Evolutionary conservation across 2,888 invertebrate genomes (phyloP).

Genomic region (Drosophila emarginata): DNA sequence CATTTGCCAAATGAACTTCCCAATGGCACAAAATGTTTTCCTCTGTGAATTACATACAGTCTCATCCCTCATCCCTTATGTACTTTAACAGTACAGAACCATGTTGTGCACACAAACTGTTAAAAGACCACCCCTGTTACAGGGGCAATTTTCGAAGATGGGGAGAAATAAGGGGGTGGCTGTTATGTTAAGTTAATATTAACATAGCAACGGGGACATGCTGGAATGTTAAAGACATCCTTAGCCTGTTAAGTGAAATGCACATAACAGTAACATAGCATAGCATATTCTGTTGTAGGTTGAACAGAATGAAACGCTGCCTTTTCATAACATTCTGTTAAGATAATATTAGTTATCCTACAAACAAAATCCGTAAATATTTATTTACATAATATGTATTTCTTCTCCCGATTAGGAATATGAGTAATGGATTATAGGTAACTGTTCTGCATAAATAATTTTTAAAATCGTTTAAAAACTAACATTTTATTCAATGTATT

Average conservation of each 20-base stretch:
- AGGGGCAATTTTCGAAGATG: constrained; percentile 61
- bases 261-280: not conserved
- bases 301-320: not conserved
- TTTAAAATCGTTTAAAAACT: too few relatives aligned
- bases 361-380: not conserved
- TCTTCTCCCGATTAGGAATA: not conserved
- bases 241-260: not conserved
- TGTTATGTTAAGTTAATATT: constrained; percentile 35
- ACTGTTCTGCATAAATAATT: too few relatives aligned
- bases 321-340: not conserved
- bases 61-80: not conserved
- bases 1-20: constrained; percentile 32
- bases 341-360: not conserved
- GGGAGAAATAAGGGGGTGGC: constrained; percentile 37
- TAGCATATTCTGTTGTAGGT: not conserved
- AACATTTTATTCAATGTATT: too few relatives aligned
- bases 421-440: too few relatives aligned
- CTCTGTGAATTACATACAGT: not conserved
- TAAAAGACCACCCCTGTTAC: constrained; percentile 33
- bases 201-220: constrained; percentile 11
- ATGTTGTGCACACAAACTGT: constrained; percentile 38
- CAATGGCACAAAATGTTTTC: not conserved
- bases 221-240: constrained; percentile 17
- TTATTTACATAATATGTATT: not conserved
- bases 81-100: not conserved